Base-by-base conservation (phyloP, 2,888 invertebrate species). In the Lasioglossum pauxillum region DNA sequence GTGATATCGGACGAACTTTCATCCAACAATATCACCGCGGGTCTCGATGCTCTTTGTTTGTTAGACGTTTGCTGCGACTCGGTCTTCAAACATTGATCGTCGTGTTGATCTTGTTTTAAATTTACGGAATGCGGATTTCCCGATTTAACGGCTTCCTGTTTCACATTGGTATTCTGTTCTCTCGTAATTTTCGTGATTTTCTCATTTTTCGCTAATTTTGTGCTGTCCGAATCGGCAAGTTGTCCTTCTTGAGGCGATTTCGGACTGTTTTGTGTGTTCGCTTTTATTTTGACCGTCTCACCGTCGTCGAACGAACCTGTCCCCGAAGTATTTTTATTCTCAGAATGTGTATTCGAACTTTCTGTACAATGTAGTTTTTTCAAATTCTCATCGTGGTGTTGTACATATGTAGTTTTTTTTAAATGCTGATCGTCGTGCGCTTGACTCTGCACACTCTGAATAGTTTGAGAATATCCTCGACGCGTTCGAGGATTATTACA, bases 21-120 rank as follows among this genome's bases (percentile, higher is more conserved):
- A 93, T 97, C 97, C 94, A 97, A 96, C 89, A 97, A 95, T 93
- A 98, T 97, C 86, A 98, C 98, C 78, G 98, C 97, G 80, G 98
- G 98, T 84, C 97, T 96, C 46, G 89, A 82, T 53, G 38, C 67
- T 60, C 80, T 89, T 46, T 91, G 90, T 35, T 89, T 85, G 27
- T 71, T 77, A 12, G 87, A 77, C 16, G 60, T 76, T 74, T 91
- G 91, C 1, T 91, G 91, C 1, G 78, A 44, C 12, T 93, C 93
- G 27, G 31, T 1, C 79, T 89, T 93, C 19, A 86, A 89, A 0
- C 80, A 41, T 10, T 86, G 82, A n/a, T 93, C 90, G 14, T 92
- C 92, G 35, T 88, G 86, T 38, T 76, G 85, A 14, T 90, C 86
- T 69, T 85, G 86, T 27, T 90, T 92, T 5, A 82, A 49, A 79